These are phyloP conservation scores for Delphinapterus leucas DNA, from an alignment of 2,113 vertebrate genomes.

Conservation along the genomic window DNA sequence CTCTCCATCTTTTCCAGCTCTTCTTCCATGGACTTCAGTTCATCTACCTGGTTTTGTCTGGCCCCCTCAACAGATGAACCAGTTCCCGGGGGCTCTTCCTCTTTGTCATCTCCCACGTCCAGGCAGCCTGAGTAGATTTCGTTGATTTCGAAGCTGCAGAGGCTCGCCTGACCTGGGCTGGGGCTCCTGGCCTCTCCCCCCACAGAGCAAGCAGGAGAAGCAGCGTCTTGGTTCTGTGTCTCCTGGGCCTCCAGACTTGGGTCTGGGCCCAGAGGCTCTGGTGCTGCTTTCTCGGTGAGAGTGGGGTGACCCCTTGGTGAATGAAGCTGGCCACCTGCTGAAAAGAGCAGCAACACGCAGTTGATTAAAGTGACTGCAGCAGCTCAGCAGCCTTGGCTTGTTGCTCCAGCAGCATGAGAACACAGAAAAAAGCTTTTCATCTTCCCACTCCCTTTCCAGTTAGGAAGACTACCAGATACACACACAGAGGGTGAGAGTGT, in stretches of 20 bases:
- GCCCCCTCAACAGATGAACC: background rate
- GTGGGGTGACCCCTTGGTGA: background rate
- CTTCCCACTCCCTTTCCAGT: background rate
- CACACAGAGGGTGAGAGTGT: background rate
- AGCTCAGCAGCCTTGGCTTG: background rate
- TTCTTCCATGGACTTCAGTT: slow-evolving; percentile 42
- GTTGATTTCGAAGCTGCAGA: slow-evolving; percentile 82
- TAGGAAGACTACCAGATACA: background rate
- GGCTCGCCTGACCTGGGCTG: slow-evolving; percentile 70
- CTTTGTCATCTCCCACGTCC: slow-evolving; percentile 7
- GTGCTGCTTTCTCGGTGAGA: background rate
- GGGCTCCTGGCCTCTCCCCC: background rate
- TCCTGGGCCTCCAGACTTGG: background rate
- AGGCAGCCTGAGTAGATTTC: slow-evolving; percentile 77
- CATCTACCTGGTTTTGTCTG: background rate
- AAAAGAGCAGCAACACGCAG: background rate
- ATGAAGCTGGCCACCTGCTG: slow-evolving; percentile 55
- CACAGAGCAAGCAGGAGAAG: background rate
- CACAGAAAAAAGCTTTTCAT: background rate
- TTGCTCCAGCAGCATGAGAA: background rate
- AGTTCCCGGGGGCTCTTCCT: background rate
- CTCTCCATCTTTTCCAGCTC: slow-evolving; percentile 58
- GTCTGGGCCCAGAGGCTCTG: background rate
- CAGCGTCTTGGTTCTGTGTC: background rate
- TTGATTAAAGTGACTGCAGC: background rate